phyloP scores from a whole-genome alignment of 2,113 vertebrate genomes.

The Eidolon helvum region DNA sequence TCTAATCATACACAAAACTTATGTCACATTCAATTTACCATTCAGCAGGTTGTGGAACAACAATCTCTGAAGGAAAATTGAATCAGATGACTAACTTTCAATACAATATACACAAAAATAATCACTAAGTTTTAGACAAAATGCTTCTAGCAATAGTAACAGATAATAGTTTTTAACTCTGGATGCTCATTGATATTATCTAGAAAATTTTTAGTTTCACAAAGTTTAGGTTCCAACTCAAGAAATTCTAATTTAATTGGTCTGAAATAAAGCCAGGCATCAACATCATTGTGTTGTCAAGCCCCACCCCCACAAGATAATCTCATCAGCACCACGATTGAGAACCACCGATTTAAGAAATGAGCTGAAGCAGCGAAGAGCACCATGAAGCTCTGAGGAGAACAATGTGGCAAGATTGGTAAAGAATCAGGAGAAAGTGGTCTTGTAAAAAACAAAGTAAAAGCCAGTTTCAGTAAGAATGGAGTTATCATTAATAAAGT shows the following conservation, averaged over 20 bases:
- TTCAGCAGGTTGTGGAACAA: not conserved
- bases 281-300: not conserved
- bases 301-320: not conserved
- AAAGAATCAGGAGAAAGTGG: not conserved
- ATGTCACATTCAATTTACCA: not conserved
- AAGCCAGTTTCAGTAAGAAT: not conserved
- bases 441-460: not conserved
- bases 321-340: not conserved
- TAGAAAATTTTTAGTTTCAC: not conserved
- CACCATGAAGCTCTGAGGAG: not conserved
- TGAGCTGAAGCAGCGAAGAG: not conserved
- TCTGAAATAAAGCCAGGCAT: not conserved
- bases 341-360: not conserved
- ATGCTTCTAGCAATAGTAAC: not conserved
- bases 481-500: not conserved
- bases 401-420: not conserved
- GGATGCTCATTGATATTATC: not conserved
- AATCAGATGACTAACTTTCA: not conserved
- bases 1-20: not conserved
- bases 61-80: not conserved
- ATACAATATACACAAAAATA: not conserved
- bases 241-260: not conserved
- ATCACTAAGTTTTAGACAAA: not conserved
- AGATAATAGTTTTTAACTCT: not conserved
- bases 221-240: not conserved